These are phyloP conservation scores for Plecturocebus donacophilus DNA, from an alignment of 2,113 vertebrate genomes.

Conservation along the genomic window DNA sequence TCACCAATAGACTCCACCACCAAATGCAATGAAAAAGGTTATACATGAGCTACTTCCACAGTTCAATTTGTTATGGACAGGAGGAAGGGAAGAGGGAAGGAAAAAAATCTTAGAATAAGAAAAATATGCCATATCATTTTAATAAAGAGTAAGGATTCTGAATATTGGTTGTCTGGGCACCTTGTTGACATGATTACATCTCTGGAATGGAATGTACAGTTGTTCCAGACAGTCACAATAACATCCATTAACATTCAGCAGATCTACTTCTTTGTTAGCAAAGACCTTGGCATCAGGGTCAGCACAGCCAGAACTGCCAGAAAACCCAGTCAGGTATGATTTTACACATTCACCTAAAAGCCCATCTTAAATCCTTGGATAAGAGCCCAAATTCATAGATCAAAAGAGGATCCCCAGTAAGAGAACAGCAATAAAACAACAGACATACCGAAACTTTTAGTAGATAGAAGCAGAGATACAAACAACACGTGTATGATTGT, in stretches of 20 bases:
- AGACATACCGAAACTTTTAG: background rate
- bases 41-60: background rate
- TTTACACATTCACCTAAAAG: conserved; percentile 17
- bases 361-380: background rate
- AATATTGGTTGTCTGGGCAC: conserved; percentile 28
- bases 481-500: background rate
- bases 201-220: conserved; percentile 52
- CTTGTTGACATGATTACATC: conserved; percentile 52
- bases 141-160: conserved; percentile 4
- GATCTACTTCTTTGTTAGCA: background rate
- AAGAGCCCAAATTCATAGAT: background rate
- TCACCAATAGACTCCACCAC: background rate
- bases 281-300: conserved; percentile 15
- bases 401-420: background rate
- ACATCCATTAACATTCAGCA: conserved; percentile 54
- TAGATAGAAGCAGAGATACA: background rate
- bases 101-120: conserved; percentile 11
- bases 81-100: background rate
- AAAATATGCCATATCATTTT: background rate
- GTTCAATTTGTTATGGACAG: conserved; percentile 22
- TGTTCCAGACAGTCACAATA: conserved; percentile 52
- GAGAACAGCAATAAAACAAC: background rate
- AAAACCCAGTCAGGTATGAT: background rate
- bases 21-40: conserved; percentile 18
- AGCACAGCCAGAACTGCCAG: background rate